Conservation (phyloP, 2,113 vertebrate genomes). For the Mastomys natalensis region DNA sequence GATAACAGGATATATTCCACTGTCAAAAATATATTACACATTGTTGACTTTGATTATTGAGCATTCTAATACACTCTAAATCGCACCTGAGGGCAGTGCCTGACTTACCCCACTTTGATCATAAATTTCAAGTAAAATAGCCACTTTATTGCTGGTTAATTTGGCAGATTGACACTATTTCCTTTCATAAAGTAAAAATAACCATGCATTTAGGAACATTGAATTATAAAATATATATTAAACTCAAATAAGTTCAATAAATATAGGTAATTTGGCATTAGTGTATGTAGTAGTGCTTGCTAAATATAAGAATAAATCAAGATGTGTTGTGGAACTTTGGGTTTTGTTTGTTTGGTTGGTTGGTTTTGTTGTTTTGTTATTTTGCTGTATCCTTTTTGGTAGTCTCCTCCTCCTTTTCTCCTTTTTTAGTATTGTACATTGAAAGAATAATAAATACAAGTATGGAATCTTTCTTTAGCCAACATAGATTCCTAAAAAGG, state of each 20-base stretch:
- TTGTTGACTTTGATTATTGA: neutral
- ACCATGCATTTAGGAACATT: neutral
- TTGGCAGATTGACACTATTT: neutral
- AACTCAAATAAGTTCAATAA: neutral
- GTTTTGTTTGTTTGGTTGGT: too few relatives aligned
- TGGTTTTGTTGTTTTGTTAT: neutral
- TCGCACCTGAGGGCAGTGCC: neutral
- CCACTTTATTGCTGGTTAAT: neutral
- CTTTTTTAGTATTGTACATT: neutral
- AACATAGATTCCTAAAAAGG: neutral
- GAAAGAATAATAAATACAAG: neutral
- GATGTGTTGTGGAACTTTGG: neutral
- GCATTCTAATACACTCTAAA: neutral
- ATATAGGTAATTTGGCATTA: neutral
- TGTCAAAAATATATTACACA: neutral
- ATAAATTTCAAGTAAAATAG: neutral
- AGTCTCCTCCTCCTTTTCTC: neutral
- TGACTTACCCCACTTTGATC: neutral
- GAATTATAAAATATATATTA: slow-evolving; percentile 1
- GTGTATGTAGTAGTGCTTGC: neutral
- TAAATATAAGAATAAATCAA: neutral
- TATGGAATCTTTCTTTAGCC: neutral
- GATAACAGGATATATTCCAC: neutral
- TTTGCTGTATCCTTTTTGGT: neutral
- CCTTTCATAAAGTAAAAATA: neutral